Base-by-base conservation (phyloP, 2,888 invertebrate species). In the Zhuqinia jingwanae region DNA sequence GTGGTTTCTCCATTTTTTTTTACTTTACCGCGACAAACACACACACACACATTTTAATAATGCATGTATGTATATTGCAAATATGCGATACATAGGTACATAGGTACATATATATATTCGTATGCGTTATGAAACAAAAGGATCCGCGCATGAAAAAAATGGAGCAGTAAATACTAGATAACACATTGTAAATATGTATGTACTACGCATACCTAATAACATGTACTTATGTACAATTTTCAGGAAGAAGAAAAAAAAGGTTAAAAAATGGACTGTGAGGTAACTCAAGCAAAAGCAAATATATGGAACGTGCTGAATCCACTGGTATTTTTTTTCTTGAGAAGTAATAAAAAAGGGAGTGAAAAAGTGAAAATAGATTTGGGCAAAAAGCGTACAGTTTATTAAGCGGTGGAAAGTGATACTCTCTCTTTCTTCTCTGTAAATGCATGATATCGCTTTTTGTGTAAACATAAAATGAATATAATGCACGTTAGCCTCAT, bases 331-430 rank as follows among this genome's bases (percentile, higher is more conserved):
- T 68, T 56, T 80, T 8, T 65, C 47, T 27, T 50, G 60, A 60
- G 73, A 25, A 47, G 75, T 30, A 60, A 82, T 60, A 83, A 83
- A 75, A 76, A n/a, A 58, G 20, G 58, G 47, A 70, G 68, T 22
- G 45, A 63, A 83, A 45, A 83, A 83, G 70, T 85, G 85, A 63
- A 79, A 73, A 85, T 85, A 73, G 70, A 85, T 85, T 56, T 85
- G 60, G 22, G 78, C 36, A 77, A 70, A 60, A 75, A 70, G 45
- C 15, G 42, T 1, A 15, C 22, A 20, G 22, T 30, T 70, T 65
- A 20, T 36, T 11, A 42, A 13, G 42, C 25, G 5, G 25, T 65
- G 36, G 36, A 65, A 17, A 36, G 17, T 36, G 20, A 65, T 65
- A 65, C 36, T 36, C 8, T 36, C 8, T 36, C 3, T 36, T 36